phyloP scores from a whole-genome alignment of 2,113 vertebrate genomes.

The Mastomys natalensis region DNA sequence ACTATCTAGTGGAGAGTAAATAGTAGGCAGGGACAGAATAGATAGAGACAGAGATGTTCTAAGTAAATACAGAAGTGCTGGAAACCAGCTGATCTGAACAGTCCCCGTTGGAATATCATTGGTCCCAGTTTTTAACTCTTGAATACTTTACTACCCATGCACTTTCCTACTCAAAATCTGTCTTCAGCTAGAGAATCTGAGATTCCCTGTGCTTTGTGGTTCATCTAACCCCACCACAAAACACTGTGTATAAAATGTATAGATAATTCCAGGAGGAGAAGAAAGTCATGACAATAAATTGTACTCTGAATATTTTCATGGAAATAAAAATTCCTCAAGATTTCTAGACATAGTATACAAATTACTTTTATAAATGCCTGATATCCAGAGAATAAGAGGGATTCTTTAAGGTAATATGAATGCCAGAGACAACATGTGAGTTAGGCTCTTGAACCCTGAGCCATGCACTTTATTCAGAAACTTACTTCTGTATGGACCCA shows the following conservation, averaged over 20 bases:
- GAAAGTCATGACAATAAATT: neutral
- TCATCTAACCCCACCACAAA: neutral
- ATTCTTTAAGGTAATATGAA: neutral
- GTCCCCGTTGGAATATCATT: no score
- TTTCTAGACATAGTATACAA: neutral
- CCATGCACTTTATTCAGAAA: neutral
- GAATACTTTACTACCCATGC: neutral
- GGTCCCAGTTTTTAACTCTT: neutral
- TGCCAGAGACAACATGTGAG: neutral
- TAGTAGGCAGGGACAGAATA: neutral
- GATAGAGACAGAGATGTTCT: neutral
- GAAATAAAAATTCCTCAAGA: neutral
- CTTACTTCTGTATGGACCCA: neutral
- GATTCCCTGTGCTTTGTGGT: neutral
- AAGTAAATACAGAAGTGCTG: neutral
- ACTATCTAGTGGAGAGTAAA: rapidly evolving
- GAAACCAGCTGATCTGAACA: neutral
- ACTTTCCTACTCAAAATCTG: neutral
- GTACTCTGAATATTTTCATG: neutral
- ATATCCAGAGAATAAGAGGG: neutral
- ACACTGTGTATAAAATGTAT: neutral
- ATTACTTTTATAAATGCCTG: neutral
- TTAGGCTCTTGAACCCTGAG: neutral
- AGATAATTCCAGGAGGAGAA: neutral
- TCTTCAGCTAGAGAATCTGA: neutral